A percentile compares a stretch with the other conserved stretches of the same genome.
phyloP scores from a whole-genome alignment of 2,113 vertebrate species.

The Pterocles burchelli region DNA sequence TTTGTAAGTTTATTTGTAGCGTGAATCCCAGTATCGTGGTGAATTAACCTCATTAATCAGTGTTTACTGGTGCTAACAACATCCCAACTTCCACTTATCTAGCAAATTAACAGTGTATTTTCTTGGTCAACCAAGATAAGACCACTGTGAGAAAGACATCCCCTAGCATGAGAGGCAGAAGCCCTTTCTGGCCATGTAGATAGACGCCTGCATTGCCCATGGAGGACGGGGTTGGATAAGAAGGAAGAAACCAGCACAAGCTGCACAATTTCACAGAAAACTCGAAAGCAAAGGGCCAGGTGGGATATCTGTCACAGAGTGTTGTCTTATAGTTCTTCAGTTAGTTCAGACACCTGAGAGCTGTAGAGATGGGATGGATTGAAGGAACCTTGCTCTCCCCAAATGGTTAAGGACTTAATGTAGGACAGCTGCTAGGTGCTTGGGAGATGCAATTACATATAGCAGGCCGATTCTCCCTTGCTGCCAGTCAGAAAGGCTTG shows the following conservation, averaged over 20 bases:
- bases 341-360: background rate
- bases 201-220: rapidly evolving
- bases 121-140: background rate
- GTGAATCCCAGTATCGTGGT: background rate
- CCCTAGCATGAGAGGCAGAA: background rate
- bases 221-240: background rate
- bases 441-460: background rate
- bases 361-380: background rate
- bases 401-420: rapidly evolving
- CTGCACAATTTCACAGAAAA: background rate
- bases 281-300: background rate
- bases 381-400: background rate
- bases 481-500: background rate
- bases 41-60: background rate
- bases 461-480: background rate
- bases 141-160: background rate
- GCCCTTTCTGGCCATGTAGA: background rate
- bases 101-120: background rate
- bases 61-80: background rate
- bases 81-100: background rate
- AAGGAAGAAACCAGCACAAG: background rate
- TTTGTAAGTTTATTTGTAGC: too few species aligned
- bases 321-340: background rate
- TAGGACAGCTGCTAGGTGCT: background rate
- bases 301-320: background rate